Percentiles rank a stretch among this genome's conserved stretches.
These are phyloP conservation scores for Alentia gelatinosa DNA, from an alignment of 2,888 invertebrate genomes.

Conservation along the genomic window DNA sequence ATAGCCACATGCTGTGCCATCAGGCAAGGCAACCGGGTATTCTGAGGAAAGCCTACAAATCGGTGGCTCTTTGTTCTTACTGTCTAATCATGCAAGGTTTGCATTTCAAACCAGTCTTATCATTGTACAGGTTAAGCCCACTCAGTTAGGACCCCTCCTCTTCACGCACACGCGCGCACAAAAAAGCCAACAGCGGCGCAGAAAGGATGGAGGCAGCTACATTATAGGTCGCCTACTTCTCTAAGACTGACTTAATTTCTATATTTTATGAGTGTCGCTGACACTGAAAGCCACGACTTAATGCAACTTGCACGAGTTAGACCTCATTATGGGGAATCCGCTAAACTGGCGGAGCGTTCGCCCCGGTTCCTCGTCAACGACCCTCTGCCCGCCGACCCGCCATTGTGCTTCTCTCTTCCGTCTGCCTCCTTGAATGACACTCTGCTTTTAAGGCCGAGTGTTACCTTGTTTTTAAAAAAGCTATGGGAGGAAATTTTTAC, in stretches of 20 bases:
- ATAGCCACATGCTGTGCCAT: too few relatives aligned
- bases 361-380: not conserved
- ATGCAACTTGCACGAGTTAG: slow-evolving; percentile 20
- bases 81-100: not conserved
- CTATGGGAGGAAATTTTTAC: not conserved
- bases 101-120: slow-evolving; percentile 13
- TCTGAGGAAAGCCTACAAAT: too few relatives aligned
- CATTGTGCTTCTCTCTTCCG: not conserved
- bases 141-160: too few relatives aligned
- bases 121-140: not conserved
- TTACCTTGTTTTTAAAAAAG: not conserved
- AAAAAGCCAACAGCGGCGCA: not conserved
- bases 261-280: slow-evolving; percentile 1
- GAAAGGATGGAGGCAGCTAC: not conserved
- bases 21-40: too few relatives aligned
- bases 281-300: not conserved
- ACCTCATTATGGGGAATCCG: not conserved
- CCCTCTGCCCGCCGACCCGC: not conserved
- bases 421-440: not conserved
- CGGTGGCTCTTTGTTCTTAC: too few relatives aligned
- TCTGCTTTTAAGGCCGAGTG: not conserved
- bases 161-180: not conserved
- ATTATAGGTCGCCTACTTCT: not conserved
- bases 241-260: not conserved
- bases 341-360: not conserved